phyloP scores from a whole-genome alignment of 2,113 vertebrate genomes.

The Bos indicus region DNA sequence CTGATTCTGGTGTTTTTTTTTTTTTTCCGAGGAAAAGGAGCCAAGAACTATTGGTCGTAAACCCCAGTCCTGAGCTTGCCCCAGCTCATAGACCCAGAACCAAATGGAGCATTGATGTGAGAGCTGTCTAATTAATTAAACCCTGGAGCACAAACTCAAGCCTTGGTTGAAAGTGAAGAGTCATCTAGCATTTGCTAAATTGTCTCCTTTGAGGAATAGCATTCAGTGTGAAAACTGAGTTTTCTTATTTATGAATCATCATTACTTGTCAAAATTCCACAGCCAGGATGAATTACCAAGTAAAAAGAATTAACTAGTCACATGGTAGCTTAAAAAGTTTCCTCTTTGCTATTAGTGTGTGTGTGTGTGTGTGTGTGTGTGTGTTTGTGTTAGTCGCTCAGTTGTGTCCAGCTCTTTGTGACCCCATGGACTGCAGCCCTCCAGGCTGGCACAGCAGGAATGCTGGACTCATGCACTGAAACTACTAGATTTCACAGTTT shows the following conservation, averaged over 20 bases:
- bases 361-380: neutral
- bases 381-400: neutral
- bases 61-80: neutral
- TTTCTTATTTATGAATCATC: neutral
- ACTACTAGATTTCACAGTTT: neutral
- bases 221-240: neutral
- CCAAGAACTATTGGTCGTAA: neutral
- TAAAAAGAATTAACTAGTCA: neutral
- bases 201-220: neutral
- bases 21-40: rapidly evolving
- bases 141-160: neutral
- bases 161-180: neutral
- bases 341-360: neutral
- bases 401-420: neutral
- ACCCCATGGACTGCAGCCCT: neutral
- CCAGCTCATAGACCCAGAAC: neutral
- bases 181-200: neutral
- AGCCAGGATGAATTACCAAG: neutral
- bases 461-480: neutral
- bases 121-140: neutral
- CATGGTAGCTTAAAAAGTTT: neutral
- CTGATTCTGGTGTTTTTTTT: neutral
- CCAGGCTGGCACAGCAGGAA: neutral
- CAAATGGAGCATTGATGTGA: neutral
- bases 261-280: neutral